Base-by-base conservation (phyloP, 2,888 invertebrate genomes). In the Abscondita cerata region DNA sequence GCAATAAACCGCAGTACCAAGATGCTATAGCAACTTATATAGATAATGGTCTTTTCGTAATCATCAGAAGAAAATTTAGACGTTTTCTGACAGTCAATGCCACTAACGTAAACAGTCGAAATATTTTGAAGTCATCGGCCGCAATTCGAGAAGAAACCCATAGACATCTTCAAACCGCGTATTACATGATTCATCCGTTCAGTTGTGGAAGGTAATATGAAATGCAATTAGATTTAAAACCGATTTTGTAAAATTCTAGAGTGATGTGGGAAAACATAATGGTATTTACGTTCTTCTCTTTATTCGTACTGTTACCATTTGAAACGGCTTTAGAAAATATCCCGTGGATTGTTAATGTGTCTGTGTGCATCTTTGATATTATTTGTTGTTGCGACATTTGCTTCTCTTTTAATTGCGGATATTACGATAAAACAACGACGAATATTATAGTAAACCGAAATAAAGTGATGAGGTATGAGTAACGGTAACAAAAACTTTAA, bases 111-210 rank as follows among this genome's bases (percentile, higher is more conserved):
- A 36, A 65, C 1, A 68, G 67, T 25, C 68, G 65, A 52, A 54
- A 20, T 16, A 64, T 60, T 48, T 60, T 72, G 33, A 75, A 75
- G 60, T 73, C 72, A 31, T 69, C 70, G 56, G 64, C 71, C 55
- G 74, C 74, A 1, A 71, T 33, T 62, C 18, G 81, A 79, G 68
- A 73, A 74, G 44, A 73, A 66, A 20, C 70, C 76, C 0, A 78
- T 76, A 63, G 48, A 70, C 20, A 55, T 44, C 19, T 48, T 64
- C 61, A 67, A 1, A 61, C 71, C 5, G 58, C 70, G 59, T 69
- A 70, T 64, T 65, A 72, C 48, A 68, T 79, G 16, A 76, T 78
- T 68, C 82, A 83, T 66, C 82, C 82, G 2, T 81, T 80, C 74
- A 81, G 81, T 62, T 33, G 52, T n/a, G 65, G 59, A 11, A 67